phyloP scores from a whole-genome alignment of 2,888 invertebrate genomes.

The Drosophila nr. perissopoda region DNA sequence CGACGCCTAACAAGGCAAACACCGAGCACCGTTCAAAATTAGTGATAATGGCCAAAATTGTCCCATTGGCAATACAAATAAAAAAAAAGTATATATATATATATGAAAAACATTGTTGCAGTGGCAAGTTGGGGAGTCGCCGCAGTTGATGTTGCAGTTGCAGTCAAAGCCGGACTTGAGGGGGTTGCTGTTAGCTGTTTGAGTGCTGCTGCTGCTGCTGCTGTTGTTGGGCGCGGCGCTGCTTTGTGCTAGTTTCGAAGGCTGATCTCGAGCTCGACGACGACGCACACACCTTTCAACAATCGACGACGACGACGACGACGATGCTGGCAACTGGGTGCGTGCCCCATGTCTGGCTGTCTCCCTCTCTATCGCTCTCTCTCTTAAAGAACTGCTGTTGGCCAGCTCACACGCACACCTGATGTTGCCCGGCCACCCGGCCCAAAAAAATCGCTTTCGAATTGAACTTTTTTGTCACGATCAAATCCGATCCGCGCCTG shows the following conservation, averaged over 20 bases:
- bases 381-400: slow-evolving; percentile 47
- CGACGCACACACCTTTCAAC: slow-evolving; percentile 75
- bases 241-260: slow-evolving; percentile 76
- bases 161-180: slow-evolving; percentile 25
- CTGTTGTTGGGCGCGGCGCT: slow-evolving; percentile 29
- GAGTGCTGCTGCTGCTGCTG: slow-evolving; percentile 13
- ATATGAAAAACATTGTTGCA: slow-evolving; percentile 29
- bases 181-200: slow-evolving; percentile 33
- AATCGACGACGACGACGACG: slow-evolving; percentile 44
- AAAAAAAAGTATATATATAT: neutral
- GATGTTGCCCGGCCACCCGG: slow-evolving; percentile 58
- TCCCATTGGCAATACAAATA: slow-evolving; percentile 66
- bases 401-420: slow-evolving; percentile 47
- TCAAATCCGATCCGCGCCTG: slow-evolving; percentile 32
- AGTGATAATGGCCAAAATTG: slow-evolving; percentile 81
- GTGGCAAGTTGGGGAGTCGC: slow-evolving; percentile 32
- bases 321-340: slow-evolving; percentile 59
- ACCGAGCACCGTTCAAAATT: slow-evolving; percentile 68
- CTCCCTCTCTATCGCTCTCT: slow-evolving; percentile 8
- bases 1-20: slow-evolving; percentile 69
- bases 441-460: slow-evolving; percentile 67
- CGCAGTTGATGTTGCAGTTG: slow-evolving; percentile 17
- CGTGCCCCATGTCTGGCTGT: slow-evolving; percentile 46
- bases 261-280: slow-evolving; percentile 48
- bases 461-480: slow-evolving; percentile 80